Percentiles rank a stretch among this genome's conserved stretches.
phyloP scores from a whole-genome alignment of 2,888 invertebrate genomes.

The Carabus problematicus region DNA sequence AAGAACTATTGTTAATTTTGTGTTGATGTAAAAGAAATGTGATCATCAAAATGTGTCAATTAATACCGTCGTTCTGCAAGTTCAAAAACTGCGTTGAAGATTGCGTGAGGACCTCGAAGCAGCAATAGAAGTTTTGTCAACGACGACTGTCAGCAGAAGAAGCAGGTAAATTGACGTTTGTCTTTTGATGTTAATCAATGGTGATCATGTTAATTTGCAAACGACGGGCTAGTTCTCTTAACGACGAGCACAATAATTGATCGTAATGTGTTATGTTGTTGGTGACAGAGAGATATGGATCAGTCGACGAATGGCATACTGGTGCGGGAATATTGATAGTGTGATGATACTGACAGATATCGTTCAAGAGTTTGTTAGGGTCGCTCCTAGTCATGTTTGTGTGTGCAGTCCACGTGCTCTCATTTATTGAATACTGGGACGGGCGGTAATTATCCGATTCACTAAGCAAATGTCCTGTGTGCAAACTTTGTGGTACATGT shows the following conservation, averaged over 20 bases:
- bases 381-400: slow-evolving; percentile 4
- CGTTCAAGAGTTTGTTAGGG: slow-evolving; percentile 10
- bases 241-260: slow-evolving; percentile 24
- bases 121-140: no score
- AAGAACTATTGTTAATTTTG: no score
- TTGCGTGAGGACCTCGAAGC: no score
- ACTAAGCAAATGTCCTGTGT: slow-evolving; percentile 12
- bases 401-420: slow-evolving; percentile 28
- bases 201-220: slow-evolving; percentile 19
- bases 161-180: slow-evolving; percentile 31
- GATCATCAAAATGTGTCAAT: slow-evolving; percentile 6
- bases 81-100: no score
- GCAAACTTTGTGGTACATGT: no score
- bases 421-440: slow-evolving; percentile 24
- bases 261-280: slow-evolving; percentile 28
- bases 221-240: slow-evolving; percentile 4
- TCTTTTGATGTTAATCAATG: slow-evolving; percentile 32
- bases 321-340: slow-evolving; percentile 1
- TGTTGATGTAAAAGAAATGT: not conserved
- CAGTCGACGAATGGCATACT: not conserved
- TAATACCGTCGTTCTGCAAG: no score
- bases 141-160: not conserved
- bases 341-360: slow-evolving; percentile 34
- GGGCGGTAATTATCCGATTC: slow-evolving; percentile 29
- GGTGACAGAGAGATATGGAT: slow-evolving; percentile 23